Evolutionary conservation across 1,140 invertebrate species (phyloP).

Genomic region (Mycetomoellerius zeteki): DNA sequence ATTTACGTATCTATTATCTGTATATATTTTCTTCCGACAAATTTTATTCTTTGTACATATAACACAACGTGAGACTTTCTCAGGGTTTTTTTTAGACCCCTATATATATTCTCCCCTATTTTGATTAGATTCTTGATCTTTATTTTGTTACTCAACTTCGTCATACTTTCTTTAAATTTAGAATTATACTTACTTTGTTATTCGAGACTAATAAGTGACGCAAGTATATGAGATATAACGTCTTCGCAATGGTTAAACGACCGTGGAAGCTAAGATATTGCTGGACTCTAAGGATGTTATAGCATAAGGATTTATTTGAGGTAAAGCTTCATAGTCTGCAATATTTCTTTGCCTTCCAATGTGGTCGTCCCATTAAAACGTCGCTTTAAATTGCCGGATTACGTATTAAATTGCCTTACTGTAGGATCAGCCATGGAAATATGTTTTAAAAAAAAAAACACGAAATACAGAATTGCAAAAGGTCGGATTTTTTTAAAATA

Average conservation of each 20-base stretch:
- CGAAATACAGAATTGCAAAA: background rate
- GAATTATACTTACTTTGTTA: background rate
- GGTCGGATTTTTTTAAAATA: background rate
- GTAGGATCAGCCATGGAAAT: background rate
- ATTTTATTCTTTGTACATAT: background rate
- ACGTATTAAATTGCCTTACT: background rate
- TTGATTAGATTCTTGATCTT: background rate
- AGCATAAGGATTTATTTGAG: slow-evolving; percentile 53
- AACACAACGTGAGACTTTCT: background rate
- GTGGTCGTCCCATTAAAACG: background rate
- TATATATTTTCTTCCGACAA: background rate
- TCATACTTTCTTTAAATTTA: background rate
- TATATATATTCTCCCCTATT: background rate
- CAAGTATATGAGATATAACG: background rate
- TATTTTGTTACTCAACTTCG: background rate
- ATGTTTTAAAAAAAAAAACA: background rate
- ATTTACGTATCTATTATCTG: slow-evolving; percentile 42
- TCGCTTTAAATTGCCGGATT: background rate
- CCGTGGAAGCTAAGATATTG: slow-evolving; percentile 45
- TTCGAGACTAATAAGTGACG: background rate
- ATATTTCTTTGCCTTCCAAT: background rate
- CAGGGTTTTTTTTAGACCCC: background rate
- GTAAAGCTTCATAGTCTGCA: background rate
- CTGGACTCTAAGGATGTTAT: background rate
- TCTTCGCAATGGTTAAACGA: slow-evolving; percentile 7